Percentiles rank a stretch among this genome's conserved stretches.
These are phyloP conservation scores for Probaryconus sp. DNA, from an alignment of 1,140 invertebrate species.

Conservation along the genomic window DNA sequence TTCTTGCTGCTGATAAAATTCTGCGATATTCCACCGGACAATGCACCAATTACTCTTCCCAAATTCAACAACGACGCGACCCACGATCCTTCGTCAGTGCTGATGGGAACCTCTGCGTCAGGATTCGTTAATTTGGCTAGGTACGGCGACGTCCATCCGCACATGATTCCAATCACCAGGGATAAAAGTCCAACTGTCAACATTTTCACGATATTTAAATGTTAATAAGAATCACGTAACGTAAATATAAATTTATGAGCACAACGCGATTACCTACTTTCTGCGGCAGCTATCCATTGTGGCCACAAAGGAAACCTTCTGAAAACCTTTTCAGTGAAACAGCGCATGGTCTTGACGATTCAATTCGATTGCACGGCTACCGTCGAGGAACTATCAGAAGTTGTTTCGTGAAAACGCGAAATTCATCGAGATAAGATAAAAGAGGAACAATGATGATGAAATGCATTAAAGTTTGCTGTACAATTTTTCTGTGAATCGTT, in stretches of 20 bases:
- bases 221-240: constrained; percentile 61
- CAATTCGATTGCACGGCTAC: too few species aligned
- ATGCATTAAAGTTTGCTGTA: constrained; percentile 6
- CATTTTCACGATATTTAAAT: too few species aligned
- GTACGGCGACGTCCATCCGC: constrained; percentile 81
- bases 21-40: constrained; percentile 65
- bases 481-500: constrained; percentile 3
- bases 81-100: constrained; percentile 82
- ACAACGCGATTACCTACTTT: constrained; percentile 19
- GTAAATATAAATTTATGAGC: not conserved
- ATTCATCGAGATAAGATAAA: constrained; percentile 46
- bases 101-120: constrained; percentile 80
- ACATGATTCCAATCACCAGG: constrained; percentile 67
- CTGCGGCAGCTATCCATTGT: constrained; percentile 35
- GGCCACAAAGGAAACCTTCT: constrained; percentile 25
- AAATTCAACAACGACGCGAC: constrained; percentile 81
- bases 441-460: constrained; percentile 12
- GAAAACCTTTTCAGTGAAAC: constrained; percentile 28
- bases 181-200: constrained; percentile 72
- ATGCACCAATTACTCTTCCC: constrained; percentile 74
- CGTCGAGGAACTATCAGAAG: constrained; percentile 28
- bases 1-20: constrained; percentile 83
- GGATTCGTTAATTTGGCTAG: constrained; percentile 76
- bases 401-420: constrained; percentile 4
- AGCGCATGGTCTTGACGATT: constrained; percentile 12